These are phyloP conservation scores for Euura saliciscinereae DNA, from an alignment of 1,140 invertebrate genomes.

Conservation along the genomic window DNA sequence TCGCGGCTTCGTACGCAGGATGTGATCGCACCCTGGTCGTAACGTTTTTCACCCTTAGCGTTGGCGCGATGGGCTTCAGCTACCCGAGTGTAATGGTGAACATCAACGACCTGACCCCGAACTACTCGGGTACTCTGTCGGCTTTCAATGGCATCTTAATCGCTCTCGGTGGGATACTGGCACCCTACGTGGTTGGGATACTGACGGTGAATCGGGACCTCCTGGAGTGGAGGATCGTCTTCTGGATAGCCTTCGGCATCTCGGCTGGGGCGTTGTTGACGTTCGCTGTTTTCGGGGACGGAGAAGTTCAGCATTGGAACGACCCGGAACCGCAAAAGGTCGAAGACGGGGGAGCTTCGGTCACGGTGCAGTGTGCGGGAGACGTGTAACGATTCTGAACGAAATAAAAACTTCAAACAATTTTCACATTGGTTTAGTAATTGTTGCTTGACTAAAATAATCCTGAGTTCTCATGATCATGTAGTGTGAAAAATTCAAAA, in stretches of 20 bases:
- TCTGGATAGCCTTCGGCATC: slow-evolving; percentile 59
- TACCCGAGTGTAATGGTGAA: slow-evolving; percentile 69
- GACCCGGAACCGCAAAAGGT: slow-evolving; percentile 16
- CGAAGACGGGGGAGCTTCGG: slow-evolving; percentile 6
- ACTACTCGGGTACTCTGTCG: slow-evolving; percentile 78
- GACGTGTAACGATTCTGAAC: neutral
- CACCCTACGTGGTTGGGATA: slow-evolving; percentile 75
- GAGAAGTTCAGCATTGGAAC: slow-evolving; percentile 46
- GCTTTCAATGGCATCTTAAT: slow-evolving; percentile 77
- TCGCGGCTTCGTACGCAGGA: slow-evolving; percentile 42
- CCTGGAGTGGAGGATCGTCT: slow-evolving; percentile 63
- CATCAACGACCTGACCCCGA: slow-evolving; percentile 74
- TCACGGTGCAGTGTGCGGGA: no score
- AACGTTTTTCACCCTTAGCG: slow-evolving; percentile 54
- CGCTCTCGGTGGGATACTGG: slow-evolving; percentile 72
- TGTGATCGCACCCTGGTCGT: slow-evolving; percentile 64
- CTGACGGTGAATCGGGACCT: slow-evolving; percentile 63
- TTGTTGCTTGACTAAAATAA: slow-evolving; percentile 24
- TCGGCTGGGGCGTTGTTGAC: slow-evolving; percentile 55
- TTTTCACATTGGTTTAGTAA: slow-evolving; percentile 10
- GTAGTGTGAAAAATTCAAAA: no score
- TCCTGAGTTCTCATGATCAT: no score
- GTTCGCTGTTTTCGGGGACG: slow-evolving; percentile 51
- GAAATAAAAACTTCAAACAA: neutral
- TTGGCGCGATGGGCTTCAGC: slow-evolving; percentile 71